Evolutionary conservation across 2,797 vertebrate genomes (phyloP).

Genomic region (Sphenopsis melanotis): DNA sequence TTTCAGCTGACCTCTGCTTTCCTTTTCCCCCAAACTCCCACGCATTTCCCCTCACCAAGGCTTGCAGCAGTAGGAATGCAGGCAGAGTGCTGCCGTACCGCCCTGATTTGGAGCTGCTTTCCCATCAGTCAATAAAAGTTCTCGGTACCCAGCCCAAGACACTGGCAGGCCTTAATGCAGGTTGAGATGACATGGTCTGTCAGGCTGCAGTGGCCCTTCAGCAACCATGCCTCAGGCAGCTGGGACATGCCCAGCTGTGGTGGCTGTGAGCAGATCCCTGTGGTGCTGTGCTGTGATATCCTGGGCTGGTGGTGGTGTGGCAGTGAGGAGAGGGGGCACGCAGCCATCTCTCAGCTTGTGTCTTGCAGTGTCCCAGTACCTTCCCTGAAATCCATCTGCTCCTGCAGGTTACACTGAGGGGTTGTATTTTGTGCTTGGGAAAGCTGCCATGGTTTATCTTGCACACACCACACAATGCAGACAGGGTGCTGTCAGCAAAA

Average conservation of each 20-base stretch:
- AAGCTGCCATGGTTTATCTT: not conserved
- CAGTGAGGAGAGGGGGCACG: rapidly evolving
- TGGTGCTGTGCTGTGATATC: rapidly evolving
- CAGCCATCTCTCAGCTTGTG: not conserved
- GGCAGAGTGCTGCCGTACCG: rapidly evolving
- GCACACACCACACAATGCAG: not conserved
- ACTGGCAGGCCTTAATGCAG: not conserved
- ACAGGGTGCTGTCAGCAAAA: not conserved
- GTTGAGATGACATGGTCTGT: not conserved
- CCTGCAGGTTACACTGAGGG: not conserved
- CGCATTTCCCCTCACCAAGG: not conserved
- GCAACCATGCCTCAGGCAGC: no score
- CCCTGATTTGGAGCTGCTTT: not conserved
- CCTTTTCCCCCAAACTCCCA: not conserved
- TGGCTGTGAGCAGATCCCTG: not conserved
- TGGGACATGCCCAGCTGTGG: not conserved
- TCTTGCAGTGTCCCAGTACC: not conserved
- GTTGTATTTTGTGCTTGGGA: not conserved
- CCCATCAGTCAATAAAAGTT: not conserved
- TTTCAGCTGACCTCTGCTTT: not conserved
- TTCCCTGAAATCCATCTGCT: not conserved
- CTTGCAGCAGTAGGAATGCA: not conserved
- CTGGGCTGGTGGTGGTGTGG: not conserved
- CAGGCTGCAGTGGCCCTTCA: no score
- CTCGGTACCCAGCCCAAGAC: not conserved